Evolutionary conservation across 2,113 vertebrate species (phyloP).

Genomic region (Channa maculata): DNA sequence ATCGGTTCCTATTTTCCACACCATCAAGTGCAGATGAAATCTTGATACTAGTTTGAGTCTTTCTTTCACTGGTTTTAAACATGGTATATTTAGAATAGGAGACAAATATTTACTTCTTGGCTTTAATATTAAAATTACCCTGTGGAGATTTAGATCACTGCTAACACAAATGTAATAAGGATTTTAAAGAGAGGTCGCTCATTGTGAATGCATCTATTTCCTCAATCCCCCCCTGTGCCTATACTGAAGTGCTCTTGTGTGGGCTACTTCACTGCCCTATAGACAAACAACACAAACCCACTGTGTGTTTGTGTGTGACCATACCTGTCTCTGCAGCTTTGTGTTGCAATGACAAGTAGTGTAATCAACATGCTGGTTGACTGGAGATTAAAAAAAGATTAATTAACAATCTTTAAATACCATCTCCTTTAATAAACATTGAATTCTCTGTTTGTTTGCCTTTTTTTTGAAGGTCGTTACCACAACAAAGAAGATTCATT

Average conservation of each 20-base stretch:
- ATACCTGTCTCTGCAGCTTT: slow-evolving; percentile 8
- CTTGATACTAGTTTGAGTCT: neutral
- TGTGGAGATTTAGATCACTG: no score
- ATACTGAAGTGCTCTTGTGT: neutral
- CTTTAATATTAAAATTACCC: neutral
- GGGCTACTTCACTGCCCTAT: neutral
- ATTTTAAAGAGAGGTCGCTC: no score
- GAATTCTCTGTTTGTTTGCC: slow-evolving; percentile 50
- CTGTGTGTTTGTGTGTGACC: neutral
- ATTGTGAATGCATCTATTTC: no score
- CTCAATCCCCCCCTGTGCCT: neutral
- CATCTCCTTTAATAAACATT: slow-evolving; percentile 47
- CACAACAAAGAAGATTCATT: slow-evolving; percentile 71
- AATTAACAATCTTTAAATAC: slow-evolving; percentile 55
- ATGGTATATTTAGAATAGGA: neutral
- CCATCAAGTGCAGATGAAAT: neutral
- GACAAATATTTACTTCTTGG: neutral
- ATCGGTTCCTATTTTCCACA: neutral
- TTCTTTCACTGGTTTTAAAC: neutral
- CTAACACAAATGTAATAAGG: no score
- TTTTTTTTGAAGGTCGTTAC: slow-evolving; percentile 65
- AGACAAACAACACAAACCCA: neutral
- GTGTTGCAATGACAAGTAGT: slow-evolving; percentile 23
- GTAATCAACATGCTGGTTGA: neutral
- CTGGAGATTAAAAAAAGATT: slow-evolving; percentile 29